Percentiles rank a stretch among this genome's conserved stretches.
phyloP scores from a whole-genome alignment of 2,888 invertebrate species.

The Agriopis aurantiaria region DNA sequence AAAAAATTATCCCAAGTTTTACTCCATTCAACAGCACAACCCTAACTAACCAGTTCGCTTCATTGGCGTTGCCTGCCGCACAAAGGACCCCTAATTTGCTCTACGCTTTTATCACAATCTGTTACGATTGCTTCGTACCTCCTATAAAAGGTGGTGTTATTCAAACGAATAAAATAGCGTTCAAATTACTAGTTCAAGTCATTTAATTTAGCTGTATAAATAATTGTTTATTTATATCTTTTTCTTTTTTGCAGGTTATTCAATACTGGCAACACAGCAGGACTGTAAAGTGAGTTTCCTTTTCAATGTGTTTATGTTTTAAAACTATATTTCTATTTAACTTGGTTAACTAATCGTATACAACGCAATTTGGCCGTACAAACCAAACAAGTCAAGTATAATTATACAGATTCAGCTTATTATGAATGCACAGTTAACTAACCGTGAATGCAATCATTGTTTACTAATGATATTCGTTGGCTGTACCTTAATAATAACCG shows the following conservation, averaged over 20 bases:
- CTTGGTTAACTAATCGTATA: constrained; percentile 13
- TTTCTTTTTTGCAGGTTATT: constrained; percentile 55
- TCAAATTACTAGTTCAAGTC: neutral
- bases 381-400: constrained; percentile 35
- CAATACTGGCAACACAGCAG: constrained; percentile 47
- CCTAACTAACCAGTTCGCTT: constrained; percentile 11
- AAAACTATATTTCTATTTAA: neutral
- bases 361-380: constrained; percentile 37
- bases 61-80: constrained; percentile 39
- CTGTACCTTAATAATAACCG: neutral
- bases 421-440: constrained; percentile 55
- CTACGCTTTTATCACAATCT: constrained; percentile 35
- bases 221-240: neutral
- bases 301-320: neutral
- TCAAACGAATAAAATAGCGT: neutral
- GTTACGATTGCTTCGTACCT: constrained; percentile 32
- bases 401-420: constrained; percentile 49
- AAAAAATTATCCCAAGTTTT: neutral
- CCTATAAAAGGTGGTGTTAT: neutral
- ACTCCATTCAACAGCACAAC: neutral
- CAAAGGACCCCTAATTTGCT: constrained; percentile 45
- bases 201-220: neutral
- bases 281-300: constrained; percentile 57
- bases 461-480: neutral
- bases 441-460: constrained; percentile 44